A percentile compares a stretch with the other conserved stretches of the same genome.
phyloP scores from a whole-genome alignment of 2,113 vertebrate species.

The Ranitomeya variabilis region DNA sequence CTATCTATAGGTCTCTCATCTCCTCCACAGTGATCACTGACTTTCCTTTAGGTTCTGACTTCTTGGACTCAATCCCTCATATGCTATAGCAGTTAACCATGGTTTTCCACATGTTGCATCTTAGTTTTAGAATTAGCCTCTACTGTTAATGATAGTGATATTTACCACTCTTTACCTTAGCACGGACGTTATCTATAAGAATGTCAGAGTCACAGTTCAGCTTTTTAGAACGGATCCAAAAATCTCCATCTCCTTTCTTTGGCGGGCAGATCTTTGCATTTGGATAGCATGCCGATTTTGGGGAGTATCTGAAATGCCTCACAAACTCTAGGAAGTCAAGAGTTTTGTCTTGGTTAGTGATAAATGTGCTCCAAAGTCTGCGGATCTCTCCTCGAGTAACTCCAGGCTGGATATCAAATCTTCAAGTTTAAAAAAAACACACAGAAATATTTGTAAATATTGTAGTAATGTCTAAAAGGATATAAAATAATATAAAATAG shows the following conservation, averaged over 20 bases:
- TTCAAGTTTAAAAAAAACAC: conserved; percentile 50
- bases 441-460: no score
- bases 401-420: conserved; percentile 70
- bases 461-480: neutral
- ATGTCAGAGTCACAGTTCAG: conserved; percentile 65
- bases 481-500: neutral
- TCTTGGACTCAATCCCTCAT: neutral
- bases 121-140: neutral
- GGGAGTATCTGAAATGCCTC: conserved; percentile 67
- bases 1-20: no score
- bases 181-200: conserved; percentile 41
- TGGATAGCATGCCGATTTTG: conserved; percentile 62
- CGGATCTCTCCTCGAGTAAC: conserved; percentile 65
- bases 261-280: conserved; percentile 60
- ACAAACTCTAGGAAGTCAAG: conserved; percentile 71
- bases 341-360: conserved; percentile 67
- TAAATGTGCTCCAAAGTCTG: conserved; percentile 68
- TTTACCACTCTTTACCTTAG: conserved; percentile 56
- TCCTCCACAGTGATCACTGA: no score
- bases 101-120: neutral
- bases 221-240: conserved; percentile 59
- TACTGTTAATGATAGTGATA: neutral
- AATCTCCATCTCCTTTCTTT: conserved; percentile 57
- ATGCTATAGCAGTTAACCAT: neutral
- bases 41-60: no score